Base-by-base conservation (phyloP, 92 coral and sea anemone species). In the Plumapathes pennacea region DNA sequence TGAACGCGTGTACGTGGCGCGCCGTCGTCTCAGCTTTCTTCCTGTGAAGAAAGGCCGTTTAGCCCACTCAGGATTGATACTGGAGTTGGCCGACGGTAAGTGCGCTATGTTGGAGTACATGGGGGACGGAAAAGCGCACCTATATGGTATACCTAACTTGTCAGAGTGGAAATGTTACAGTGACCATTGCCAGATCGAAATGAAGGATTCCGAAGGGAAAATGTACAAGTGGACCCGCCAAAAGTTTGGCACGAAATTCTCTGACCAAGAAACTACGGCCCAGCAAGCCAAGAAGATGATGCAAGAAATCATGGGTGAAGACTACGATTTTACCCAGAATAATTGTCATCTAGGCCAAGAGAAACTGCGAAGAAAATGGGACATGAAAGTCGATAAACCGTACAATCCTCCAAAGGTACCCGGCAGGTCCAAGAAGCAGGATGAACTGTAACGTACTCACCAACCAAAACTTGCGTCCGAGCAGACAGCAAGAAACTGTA, bases 311-410 rank as follows among this genome's bases (percentile, higher is more conserved):
- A 71, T 79, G 75, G 86, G 86, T 11, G 25, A 55, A 32, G 46
- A 47, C 9, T 79, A 71, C 25, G 68, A 79, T 44, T 50, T 68
- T 11, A 38, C 66, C 20, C 63, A 72, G 26, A 67, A 68, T 55
- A 79, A 79, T 55, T 63, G 86, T 20, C 69, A 79, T 57, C 71
- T 69, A 37, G 86, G 80, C 6, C 74, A 53, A 25, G 50, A 73
- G 58, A 67, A 45, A 25, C 43, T 79, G 53, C 64, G 75, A 39
- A 54, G 38, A 14, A 63, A 24, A 12, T 79, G 80, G 80, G 57
- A 69, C 12, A 60, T 79, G 32, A 46, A 50, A 12, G 67, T 47
- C 12, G 45, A 46, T n/a, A n/a, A 54, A 17, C 21, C 31, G 23
- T 31, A 44, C 48, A 2, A 32, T 0, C 33, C 38, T 30, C 30